Percentiles rank a stretch among this genome's conserved stretches.
Conservation (phyloP, 1,140 invertebrate genomes). For the Drosophila funebris region DNA sequence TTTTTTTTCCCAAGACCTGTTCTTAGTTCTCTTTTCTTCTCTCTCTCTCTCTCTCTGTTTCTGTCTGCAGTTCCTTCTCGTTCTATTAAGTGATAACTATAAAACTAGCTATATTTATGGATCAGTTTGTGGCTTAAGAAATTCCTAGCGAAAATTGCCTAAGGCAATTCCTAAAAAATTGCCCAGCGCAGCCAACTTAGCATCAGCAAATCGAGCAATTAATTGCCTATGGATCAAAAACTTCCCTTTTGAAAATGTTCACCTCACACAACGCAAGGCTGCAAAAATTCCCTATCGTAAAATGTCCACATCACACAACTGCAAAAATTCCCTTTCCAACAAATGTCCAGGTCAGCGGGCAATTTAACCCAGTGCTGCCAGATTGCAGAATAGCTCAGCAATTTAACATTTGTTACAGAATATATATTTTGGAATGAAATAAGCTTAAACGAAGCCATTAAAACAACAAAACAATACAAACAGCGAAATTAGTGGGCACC, state of each 20-base stretch:
- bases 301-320: too few relatives aligned
- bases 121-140: background rate
- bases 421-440: background rate
- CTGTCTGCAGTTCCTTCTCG: background rate
- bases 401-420: background rate
- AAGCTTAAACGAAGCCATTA: background rate
- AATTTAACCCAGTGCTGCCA: background rate
- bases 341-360: background rate
- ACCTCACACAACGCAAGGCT: too few relatives aligned
- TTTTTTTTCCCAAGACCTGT: slow-evolving; percentile 7
- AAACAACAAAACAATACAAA: slow-evolving; percentile 20
- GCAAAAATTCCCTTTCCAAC: too few relatives aligned
- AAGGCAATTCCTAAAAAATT: background rate
- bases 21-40: background rate
- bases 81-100: background rate
- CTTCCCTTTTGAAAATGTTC: too few relatives aligned
- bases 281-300: too few relatives aligned
- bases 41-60: background rate
- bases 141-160: background rate
- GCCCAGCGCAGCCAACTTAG: background rate
- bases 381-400: background rate
- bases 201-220: background rate
- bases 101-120: background rate
- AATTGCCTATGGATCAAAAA: too few relatives aligned
- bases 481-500: slow-evolving; percentile 24